Conservation (phyloP, 2,113 vertebrate genomes). For the Xiphias gladius region DNA sequence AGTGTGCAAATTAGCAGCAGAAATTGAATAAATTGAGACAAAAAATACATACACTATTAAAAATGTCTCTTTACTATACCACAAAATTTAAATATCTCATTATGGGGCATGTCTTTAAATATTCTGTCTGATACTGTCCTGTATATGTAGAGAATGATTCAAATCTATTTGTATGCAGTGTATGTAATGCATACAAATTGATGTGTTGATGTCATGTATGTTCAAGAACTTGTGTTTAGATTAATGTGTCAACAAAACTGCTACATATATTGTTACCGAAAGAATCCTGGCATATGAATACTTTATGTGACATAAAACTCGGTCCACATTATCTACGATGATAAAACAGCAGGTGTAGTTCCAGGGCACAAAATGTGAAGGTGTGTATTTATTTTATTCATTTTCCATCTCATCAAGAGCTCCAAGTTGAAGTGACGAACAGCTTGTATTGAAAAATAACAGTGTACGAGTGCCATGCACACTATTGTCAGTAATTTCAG, state of each 20-base stretch:
- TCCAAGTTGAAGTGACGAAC: conserved; percentile 15
- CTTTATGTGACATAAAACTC: no score
- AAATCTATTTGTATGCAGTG: neutral
- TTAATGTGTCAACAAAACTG: neutral
- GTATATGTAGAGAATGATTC: neutral
- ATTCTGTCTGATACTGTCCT: conserved; percentile 12
- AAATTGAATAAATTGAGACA: conserved; percentile 31
- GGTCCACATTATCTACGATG: no score
- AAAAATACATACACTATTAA: conserved; percentile 25
- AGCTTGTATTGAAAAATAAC: neutral
- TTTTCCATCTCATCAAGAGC: conserved; percentile 29
- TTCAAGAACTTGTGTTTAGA: neutral
- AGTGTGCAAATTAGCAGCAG: conserved; percentile 29
- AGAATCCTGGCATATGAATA: neutral
- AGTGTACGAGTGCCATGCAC: neutral
- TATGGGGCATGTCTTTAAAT: conserved; percentile 26
- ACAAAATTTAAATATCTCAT: conserved; percentile 1
- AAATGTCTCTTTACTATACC: neutral
- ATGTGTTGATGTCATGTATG: neutral
- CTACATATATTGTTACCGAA: neutral
- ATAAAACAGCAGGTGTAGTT: neutral
- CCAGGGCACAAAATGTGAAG: neutral
- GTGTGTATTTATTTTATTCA: neutral
- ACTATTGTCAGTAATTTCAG: conserved; percentile 12
- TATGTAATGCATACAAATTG: neutral